Evolutionary conservation across 2,888 invertebrate genomes (phyloP).

Genomic region (Acrocyrtus sp.): DNA sequence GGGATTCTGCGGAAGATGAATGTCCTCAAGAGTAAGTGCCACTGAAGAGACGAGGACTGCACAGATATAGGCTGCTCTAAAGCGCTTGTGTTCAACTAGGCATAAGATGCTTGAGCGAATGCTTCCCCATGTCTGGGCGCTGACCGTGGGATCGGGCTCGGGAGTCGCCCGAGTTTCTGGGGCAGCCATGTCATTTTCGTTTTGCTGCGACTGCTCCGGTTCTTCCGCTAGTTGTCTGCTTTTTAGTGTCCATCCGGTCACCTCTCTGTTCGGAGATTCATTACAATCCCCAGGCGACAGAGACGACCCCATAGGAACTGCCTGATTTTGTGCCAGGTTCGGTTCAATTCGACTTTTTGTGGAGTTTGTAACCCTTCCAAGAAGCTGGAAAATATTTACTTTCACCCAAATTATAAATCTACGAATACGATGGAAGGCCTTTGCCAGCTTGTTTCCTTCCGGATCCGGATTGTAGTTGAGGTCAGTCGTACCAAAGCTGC

Average conservation of each 20-base stretch:
- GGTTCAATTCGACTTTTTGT: neutral
- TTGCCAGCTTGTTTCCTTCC: conserved; percentile 97
- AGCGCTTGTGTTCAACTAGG: conserved; percentile 98
- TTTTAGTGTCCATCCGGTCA: conserved; percentile 1
- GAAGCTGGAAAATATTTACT: too few species aligned
- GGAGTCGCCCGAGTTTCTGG: too few species aligned
- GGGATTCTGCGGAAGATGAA: conserved; percentile 89
- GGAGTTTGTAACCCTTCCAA: neutral
- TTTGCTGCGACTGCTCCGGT: conserved; percentile 52
- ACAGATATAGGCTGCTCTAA: conserved; percentile 98
- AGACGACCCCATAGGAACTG: conserved; percentile 66
- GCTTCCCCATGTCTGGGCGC: conserved; percentile 94
- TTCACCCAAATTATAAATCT: conserved; percentile 85
- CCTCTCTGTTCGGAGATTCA: conserved; percentile 41
- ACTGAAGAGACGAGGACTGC: conserved; percentile 98
- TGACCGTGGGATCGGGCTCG: too few species aligned
- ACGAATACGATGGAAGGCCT: conserved; percentile 94
- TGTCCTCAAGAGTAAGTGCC: conserved; percentile 97
- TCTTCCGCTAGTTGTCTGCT: neutral
- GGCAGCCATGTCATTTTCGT: conserved; percentile 74
- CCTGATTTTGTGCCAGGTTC: conserved; percentile 75
- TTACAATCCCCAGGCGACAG: neutral
- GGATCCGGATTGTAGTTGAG: conserved; percentile 67
- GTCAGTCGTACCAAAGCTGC: conserved; percentile 87
- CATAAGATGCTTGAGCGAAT: conserved; percentile 88